Conservation (phyloP, 2,113 vertebrate genomes). For the Phaethon lepturus region DNA sequence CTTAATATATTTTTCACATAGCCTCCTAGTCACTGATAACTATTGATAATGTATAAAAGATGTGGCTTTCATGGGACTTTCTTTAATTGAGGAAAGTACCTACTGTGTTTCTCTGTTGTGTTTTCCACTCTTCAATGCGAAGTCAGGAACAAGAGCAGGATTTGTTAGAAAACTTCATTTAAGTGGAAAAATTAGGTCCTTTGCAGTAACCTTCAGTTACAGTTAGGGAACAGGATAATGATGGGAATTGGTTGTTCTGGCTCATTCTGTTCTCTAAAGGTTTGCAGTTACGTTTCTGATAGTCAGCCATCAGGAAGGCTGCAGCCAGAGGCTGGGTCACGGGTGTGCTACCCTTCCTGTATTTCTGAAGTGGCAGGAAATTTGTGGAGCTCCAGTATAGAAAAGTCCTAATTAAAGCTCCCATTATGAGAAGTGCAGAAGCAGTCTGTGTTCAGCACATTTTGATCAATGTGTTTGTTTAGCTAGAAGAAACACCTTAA, state of each 20-base stretch:
- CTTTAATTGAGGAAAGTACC: background rate
- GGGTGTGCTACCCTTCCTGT: background rate
- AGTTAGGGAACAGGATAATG: background rate
- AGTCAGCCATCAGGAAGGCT: background rate
- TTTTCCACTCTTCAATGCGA: background rate
- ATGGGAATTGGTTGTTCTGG: background rate
- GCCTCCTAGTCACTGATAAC: background rate
- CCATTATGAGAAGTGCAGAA: background rate
- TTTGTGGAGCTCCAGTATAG: background rate
- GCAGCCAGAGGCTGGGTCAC: background rate
- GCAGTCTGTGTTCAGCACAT: background rate
- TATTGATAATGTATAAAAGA: background rate
- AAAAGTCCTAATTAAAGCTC: background rate
- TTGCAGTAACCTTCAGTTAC: background rate
- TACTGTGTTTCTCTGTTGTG: background rate
- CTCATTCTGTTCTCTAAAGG: background rate
- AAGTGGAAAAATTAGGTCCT: background rate
- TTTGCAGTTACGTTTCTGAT: background rate
- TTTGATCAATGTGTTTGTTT: background rate
- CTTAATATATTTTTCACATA: background rate
- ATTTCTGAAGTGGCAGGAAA: background rate
- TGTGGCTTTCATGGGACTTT: background rate
- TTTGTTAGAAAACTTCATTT: background rate
- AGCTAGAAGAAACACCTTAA: background rate
- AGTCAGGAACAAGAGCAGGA: background rate